A percentile compares a stretch with the other conserved stretches of the same genome.
phyloP scores from a whole-genome alignment of 2,797 vertebrate species.

The Enteromius unitaeniatus region DNA sequence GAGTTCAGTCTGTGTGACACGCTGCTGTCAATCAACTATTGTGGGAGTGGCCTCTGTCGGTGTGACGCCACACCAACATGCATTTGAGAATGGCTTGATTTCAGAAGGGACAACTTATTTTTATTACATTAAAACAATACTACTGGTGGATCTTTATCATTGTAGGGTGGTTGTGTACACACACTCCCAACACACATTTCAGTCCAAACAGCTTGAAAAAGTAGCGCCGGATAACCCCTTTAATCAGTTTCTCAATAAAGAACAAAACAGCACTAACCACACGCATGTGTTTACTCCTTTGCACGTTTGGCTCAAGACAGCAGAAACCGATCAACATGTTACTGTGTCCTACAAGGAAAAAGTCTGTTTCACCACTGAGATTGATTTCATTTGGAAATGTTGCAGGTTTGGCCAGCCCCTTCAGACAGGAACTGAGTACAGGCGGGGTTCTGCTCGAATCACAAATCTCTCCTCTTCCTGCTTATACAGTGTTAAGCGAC shows the following conservation, averaged over 20 bases:
- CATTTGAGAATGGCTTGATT: no score
- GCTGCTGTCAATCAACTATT: no score
- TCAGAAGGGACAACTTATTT: no score
- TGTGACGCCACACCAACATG: no score
- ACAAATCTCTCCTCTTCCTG: slow-evolving; percentile 66
- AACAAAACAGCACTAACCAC: neutral
- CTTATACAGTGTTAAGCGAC: slow-evolving; percentile 55
- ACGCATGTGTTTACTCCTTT: neutral
- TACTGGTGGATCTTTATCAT: no score
- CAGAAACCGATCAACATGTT: neutral
- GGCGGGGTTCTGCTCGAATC: slow-evolving; percentile 33
- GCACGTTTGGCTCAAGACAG: slow-evolving; percentile 23
- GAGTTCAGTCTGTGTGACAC: no score
- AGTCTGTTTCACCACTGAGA: neutral
- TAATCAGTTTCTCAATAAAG: neutral
- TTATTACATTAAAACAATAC: no score
- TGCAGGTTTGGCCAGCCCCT: slow-evolving; percentile 32
- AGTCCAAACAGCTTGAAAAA: no score
- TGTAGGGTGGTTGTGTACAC: no score
- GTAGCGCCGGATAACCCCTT: no score
- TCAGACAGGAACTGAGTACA: slow-evolving; percentile 38
- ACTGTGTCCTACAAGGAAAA: neutral
- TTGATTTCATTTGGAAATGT: slow-evolving; percentile 32
- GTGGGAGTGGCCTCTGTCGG: no score
- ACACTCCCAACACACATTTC: no score